Base-by-base conservation (phyloP, 1,140 invertebrate genomes). In the Formica selysi region DNA sequence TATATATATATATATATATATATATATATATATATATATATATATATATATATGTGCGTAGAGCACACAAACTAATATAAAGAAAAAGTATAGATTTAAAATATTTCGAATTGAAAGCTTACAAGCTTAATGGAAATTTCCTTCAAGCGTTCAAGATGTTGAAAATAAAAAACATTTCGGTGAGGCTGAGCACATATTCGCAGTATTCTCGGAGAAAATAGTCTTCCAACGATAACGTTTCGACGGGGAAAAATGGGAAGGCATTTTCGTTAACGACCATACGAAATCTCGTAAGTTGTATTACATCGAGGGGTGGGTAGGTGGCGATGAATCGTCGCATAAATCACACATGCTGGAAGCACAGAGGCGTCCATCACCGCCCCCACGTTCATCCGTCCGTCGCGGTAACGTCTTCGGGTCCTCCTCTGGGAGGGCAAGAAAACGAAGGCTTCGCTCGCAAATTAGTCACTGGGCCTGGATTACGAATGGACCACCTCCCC, bases 311-410 rank as follows among this genome's bases (percentile, higher is more conserved):
- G 86, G 87, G 73, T 89, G 85, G 41, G 70, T 81, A 89, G 86
- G 89, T 90, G 91, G 89, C 91, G 89, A 90, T 91, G 70, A 86
- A 78, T 89, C 79, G 87, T 84, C 89, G 88, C 87, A 92, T 93
- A 93, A 94, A 93, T 93, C 93, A 93, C 87, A 68, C 73, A 84
- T 68, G 87, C 86, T 92, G 91, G 91, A 71, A 91, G 92, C 92
- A 81, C 90, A 86, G 86, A 88, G 91, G 92, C 93, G 92, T 93
- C 93, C 93, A 93, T 94, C 93, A 93, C 91, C 93, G 92, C 92
- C 93, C 89, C 89, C 92, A 91, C 92, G 86, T 87, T 76, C 91
- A 87, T 87, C 80, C 91, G 88, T 87, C 81, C 89, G 85, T 92
- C 90, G 85, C 57, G 59, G 48, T 76, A 85, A 87, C 87, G 91